A percentile compares a stretch with the other conserved stretches of the same genome.
Conservation (phyloP, 2,888 invertebrate genomes). For the Pasiphila rectangulata region DNA sequence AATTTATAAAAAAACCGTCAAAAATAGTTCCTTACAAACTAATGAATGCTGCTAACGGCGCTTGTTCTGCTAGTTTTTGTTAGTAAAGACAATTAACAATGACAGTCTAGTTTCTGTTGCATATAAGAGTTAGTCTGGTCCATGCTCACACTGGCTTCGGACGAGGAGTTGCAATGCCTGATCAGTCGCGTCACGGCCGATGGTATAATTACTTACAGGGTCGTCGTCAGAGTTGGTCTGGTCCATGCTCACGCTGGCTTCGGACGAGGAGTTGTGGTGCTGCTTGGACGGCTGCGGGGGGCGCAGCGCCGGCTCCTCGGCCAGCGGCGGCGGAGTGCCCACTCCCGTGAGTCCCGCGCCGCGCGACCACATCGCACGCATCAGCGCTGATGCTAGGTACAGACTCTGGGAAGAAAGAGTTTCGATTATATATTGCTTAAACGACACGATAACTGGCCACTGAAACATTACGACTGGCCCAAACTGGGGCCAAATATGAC, state of each 20-base stretch:
- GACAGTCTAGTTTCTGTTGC: no score
- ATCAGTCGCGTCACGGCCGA: constrained; percentile 58
- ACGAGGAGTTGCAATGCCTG: constrained; percentile 79
- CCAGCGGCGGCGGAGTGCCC: constrained; percentile 59
- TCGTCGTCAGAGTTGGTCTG: constrained; percentile 91
- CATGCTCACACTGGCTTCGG: constrained; percentile 89
- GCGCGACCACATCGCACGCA: constrained; percentile 95
- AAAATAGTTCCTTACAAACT: no score
- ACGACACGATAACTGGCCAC: no score
- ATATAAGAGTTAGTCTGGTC: constrained; percentile 90
- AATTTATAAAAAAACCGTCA: no score
- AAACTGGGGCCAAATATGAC: no score
- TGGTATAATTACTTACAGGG: constrained; percentile 57
- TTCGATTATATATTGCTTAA: no score
- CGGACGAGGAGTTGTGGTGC: constrained; percentile 84
- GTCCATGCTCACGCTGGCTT: constrained; percentile 90
- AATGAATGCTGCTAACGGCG: no score
- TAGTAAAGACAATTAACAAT: no score
- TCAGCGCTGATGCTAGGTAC: constrained; percentile 92
- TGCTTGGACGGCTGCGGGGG: constrained; percentile 76
- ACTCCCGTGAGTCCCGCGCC: constrained; percentile 59
- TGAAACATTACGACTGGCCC: no score
- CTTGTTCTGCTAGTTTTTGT: no score
- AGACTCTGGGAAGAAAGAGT: constrained; percentile 90
- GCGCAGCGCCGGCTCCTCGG: constrained; percentile 69